Conservation (phyloP, 2,797 vertebrate species). For the Dermochelys coriacea region DNA sequence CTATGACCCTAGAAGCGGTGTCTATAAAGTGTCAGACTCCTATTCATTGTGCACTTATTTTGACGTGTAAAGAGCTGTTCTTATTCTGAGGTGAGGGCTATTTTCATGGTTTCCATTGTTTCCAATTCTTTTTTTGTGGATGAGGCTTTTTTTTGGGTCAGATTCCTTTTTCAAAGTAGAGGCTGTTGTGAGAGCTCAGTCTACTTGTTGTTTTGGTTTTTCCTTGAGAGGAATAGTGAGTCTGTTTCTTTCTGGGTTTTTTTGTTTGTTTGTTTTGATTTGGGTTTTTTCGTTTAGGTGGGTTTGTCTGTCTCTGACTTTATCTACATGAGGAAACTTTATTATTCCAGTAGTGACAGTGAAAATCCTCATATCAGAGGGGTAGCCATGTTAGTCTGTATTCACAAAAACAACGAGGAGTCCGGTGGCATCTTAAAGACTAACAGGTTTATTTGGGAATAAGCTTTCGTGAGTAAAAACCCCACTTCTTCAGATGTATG, state of each 20-base stretch:
- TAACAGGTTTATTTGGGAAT: too few species aligned
- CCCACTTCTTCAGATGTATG: too few species aligned
- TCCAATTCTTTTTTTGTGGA: background rate
- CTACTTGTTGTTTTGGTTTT: conserved; percentile 26
- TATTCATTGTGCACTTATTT: conserved; percentile 23
- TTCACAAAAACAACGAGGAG: too few species aligned
- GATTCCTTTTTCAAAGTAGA: conserved; percentile 35
- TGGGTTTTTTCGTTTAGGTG: background rate
- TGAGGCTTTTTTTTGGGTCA: conserved; percentile 19
- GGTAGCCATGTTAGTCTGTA: too few species aligned
- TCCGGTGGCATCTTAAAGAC: too few species aligned
- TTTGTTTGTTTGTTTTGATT: too few species aligned
- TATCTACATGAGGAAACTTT: background rate
- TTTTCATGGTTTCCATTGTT: conserved; percentile 54
- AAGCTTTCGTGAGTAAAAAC: too few species aligned
- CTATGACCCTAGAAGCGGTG: background rate
- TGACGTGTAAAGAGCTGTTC: conserved; percentile 30
- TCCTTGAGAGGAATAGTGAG: background rate
- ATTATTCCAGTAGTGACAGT: background rate
- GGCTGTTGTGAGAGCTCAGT: conserved; percentile 8
- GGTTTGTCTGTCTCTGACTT: background rate
- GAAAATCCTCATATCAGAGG: background rate
- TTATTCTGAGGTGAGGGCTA: conserved; percentile 21
- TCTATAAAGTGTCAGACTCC: background rate
- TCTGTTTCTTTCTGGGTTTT: background rate